Conservation (phyloP, 2,797 vertebrate genomes). For the Babyrousa celebensis region DNA sequence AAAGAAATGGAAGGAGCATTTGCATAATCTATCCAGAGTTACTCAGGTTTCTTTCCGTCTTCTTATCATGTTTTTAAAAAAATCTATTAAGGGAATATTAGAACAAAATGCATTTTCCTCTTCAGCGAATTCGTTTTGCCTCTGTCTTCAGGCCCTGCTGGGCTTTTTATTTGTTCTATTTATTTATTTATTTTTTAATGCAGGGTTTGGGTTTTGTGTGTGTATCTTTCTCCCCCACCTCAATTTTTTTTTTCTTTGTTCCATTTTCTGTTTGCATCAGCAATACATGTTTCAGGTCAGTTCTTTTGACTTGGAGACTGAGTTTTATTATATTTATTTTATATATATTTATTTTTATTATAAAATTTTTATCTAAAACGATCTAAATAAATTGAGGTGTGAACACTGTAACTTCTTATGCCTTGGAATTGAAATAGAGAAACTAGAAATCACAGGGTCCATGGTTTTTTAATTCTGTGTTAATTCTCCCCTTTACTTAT, state of each 20-base stretch:
- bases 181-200: slow-evolving; percentile 2
- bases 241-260: neutral
- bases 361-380: neutral
- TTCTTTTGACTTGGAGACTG: slow-evolving; percentile 14
- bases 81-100: slow-evolving; percentile 90
- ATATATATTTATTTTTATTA: no score
- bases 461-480: neutral
- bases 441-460: neutral
- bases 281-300: neutral
- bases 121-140: slow-evolving; percentile 67
- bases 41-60: slow-evolving; percentile 90
- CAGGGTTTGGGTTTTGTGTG: neutral
- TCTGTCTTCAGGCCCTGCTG: neutral
- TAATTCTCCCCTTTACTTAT: neutral
- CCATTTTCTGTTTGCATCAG: neutral
- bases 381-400: neutral
- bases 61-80: slow-evolving; percentile 90
- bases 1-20: slow-evolving; percentile 88
- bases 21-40: slow-evolving; percentile 92
- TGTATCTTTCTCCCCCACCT: neutral
- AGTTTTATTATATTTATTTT: neutral
- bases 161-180: slow-evolving; percentile 62
- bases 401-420: neutral
- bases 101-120: slow-evolving; percentile 71
- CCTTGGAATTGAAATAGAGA: slow-evolving; percentile 13